Evolutionary conservation across 1,140 invertebrate genomes (phyloP).

Genomic region (Acromyrmex echinatior): DNA sequence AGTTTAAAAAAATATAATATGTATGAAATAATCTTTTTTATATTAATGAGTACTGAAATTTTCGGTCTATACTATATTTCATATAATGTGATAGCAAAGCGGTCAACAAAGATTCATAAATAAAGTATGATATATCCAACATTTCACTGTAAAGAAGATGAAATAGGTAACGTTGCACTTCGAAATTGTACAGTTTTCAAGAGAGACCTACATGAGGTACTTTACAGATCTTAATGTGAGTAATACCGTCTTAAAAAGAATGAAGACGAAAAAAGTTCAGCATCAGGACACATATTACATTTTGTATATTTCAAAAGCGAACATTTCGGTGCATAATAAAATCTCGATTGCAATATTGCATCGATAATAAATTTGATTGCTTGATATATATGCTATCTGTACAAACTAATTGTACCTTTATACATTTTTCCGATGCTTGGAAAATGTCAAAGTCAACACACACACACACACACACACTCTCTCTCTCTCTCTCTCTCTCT

Average conservation of each 20-base stretch:
- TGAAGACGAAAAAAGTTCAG: slow-evolving; percentile 3
- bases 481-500: no score
- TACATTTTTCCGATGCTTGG: slow-evolving; percentile 31
- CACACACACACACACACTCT: no score
- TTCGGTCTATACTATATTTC: slow-evolving; percentile 18
- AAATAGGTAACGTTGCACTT: slow-evolving; percentile 38
- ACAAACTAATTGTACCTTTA: slow-evolving; percentile 16
- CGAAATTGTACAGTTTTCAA: slow-evolving; percentile 54
- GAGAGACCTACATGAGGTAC: slow-evolving; percentile 49
- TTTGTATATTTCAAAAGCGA: slow-evolving; percentile 8
- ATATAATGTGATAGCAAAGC: background rate
- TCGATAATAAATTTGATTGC: slow-evolving; percentile 20
- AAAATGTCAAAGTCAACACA: slow-evolving; percentile 12
- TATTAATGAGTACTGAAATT: background rate
- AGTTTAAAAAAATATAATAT: background rate
- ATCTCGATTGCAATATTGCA: slow-evolving; percentile 31
- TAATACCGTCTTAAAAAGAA: slow-evolving; percentile 18
- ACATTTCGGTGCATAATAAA: slow-evolving; percentile 21
- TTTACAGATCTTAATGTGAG: slow-evolving; percentile 32
- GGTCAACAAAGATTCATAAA: slow-evolving; percentile 27
- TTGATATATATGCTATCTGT: slow-evolving; percentile 17
- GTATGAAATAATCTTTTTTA: slow-evolving; percentile 11
- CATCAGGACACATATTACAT: slow-evolving; percentile 10
- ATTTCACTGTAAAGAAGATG: slow-evolving; percentile 37
- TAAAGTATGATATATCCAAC: slow-evolving; percentile 33